These are phyloP conservation scores for Lethrus apterus DNA, from an alignment of 1,140 invertebrate species.

Conservation along the genomic window DNA sequence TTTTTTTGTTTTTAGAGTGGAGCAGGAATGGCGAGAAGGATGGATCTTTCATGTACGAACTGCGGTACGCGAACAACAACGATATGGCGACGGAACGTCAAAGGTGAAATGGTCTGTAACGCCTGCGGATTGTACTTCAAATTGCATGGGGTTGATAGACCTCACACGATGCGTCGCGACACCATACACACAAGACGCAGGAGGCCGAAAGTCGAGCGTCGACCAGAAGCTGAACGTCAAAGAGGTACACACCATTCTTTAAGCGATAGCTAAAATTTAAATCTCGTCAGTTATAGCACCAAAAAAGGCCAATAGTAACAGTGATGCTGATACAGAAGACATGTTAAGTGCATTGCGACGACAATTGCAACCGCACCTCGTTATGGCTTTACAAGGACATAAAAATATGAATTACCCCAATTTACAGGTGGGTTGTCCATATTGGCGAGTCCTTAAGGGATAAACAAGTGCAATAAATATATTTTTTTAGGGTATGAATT, in stretches of 20 bases:
- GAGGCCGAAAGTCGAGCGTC: slow-evolving; percentile 56
- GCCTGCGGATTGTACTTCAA: slow-evolving; percentile 92
- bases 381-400: slow-evolving; percentile 40
- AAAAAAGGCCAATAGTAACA: slow-evolving; percentile 14
- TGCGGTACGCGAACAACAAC: slow-evolving; percentile 86
- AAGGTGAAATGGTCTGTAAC: slow-evolving; percentile 91
- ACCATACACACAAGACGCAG: slow-evolving; percentile 93
- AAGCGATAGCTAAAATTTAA: no score
- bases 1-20: slow-evolving; percentile 21
- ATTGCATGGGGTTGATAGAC: slow-evolving; percentile 82
- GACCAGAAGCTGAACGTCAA: slow-evolving; percentile 5
- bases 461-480: neutral
- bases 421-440: slow-evolving; percentile 16
- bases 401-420: slow-evolving; percentile 24
- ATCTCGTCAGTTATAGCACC: slow-evolving; percentile 15
- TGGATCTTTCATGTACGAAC: slow-evolving; percentile 72
- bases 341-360: slow-evolving; percentile 43
- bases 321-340: slow-evolving; percentile 38
- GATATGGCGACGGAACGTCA: slow-evolving; percentile 83
- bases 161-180: slow-evolving; percentile 91
- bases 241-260: no score
- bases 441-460: neutral
- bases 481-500: slow-evolving; percentile 25
- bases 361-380: slow-evolving; percentile 43
- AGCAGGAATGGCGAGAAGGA: slow-evolving; percentile 42